Percentiles rank a stretch among this genome's conserved stretches.
Evolutionary conservation across 2,888 invertebrate species (phyloP).

Genomic region (Entomobrya multifasciata): DNA sequence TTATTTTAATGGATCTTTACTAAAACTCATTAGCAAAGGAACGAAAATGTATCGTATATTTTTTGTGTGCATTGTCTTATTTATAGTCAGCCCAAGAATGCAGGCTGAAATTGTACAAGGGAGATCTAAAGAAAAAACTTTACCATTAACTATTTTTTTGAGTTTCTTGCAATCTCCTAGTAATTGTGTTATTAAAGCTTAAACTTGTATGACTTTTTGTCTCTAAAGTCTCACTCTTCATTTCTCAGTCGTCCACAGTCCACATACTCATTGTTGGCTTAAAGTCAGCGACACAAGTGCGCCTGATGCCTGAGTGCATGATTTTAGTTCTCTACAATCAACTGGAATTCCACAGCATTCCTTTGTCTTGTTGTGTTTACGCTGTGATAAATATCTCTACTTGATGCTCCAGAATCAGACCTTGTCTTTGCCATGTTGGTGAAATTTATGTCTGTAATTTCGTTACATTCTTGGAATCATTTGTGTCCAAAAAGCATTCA

Average conservation of each 20-base stretch:
- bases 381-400: conserved; percentile 27
- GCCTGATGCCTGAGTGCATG: conserved; percentile 4
- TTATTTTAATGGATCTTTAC: no score
- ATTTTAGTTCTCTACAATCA: no score
- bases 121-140: background rate
- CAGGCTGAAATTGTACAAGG: background rate
- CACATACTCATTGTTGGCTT: conserved; percentile 7
- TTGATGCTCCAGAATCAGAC: conserved; percentile 33
- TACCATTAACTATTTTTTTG: no score
- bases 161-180: no score
- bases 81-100: no score
- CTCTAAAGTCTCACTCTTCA: background rate
- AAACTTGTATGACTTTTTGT: conserved; percentile 2
- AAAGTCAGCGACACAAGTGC: conserved; percentile 54
- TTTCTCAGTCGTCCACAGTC: background rate
- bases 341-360: background rate
- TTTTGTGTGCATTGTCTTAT: no score
- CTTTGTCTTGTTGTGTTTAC: background rate
- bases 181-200: no score
- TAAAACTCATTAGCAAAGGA: no score
- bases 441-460: conserved; percentile 56
- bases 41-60: no score
- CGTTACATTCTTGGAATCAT: conserved; percentile 45
- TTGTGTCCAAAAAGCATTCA: conserved; percentile 45
- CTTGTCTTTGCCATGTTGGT: conserved; percentile 27